Evolutionary conservation across 1,140 invertebrate species (phyloP), one percentile per base, ranked within the genome.

Genomic region (Lanistes nyassanus): DNA sequence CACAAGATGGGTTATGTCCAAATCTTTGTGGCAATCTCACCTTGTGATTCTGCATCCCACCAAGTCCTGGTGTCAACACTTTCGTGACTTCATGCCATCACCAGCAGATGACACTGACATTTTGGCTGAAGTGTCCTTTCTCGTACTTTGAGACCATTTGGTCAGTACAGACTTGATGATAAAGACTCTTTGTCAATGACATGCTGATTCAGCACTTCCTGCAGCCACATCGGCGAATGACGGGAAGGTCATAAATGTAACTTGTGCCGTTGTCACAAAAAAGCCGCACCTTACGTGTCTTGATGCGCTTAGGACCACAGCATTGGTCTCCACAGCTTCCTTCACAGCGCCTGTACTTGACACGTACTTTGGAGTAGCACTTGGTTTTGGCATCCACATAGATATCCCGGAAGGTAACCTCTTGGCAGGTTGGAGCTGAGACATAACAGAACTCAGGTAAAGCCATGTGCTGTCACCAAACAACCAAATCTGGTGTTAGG

Each of bases 201-300:
- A 47, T 47, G 42, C 42, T 47, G 5, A 13, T 47, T 47, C 42
- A 47, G 73, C 86, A 87, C 55, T 78, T 77, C 74, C 82, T 83
- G 77, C 86, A 88, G 55, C 82, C 89, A 85, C 92, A 99, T 90
- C 98, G 98, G 84, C 97, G 93, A 86, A 99, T 95, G 85, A 99
- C 95, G 86, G 98, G 96, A 84, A 99, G 93, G 87, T 98, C 95
- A 92, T 97, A 97, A 86, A 96, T 95, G 91, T 96, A 98, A 67
- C 95, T 94, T 74, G 94, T 95, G 67, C 97, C 96, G 88, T 98
- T 94, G 80, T 93, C 92, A 91, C 97, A 99, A 83, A 97, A 94
- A 76, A 98, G 92, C 79, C 96, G 94, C 16, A 98, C 96, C 92
- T 96, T 96, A 88, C 97, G 93, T 86, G 95, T 93, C 90, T 97